Evolutionary conservation across 2,797 vertebrate species (phyloP).

Genomic region (Molothrus ater): DNA sequence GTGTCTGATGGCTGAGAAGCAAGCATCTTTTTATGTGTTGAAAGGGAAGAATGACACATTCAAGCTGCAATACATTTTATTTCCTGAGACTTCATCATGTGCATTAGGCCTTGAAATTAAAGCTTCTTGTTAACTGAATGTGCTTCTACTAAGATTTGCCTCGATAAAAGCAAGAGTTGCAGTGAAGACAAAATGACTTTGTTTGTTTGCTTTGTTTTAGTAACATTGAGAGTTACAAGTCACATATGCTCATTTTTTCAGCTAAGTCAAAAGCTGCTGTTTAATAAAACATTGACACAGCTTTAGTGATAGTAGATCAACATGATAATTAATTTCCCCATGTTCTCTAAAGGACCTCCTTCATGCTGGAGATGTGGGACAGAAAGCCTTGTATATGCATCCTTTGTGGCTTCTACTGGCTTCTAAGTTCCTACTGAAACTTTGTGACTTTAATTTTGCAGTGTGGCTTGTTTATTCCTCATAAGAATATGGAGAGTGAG

Average conservation of each 20-base stretch:
- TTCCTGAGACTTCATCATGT: background rate
- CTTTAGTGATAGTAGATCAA: background rate
- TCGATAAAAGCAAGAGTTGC: background rate
- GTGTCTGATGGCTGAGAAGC: background rate
- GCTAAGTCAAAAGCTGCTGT: background rate
- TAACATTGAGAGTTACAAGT: background rate
- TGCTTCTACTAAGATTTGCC: background rate
- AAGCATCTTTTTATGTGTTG: background rate
- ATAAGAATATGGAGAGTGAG: background rate
- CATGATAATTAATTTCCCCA: background rate
- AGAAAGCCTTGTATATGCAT: background rate
- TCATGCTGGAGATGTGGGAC: background rate
- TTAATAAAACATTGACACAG: background rate
- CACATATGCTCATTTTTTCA: background rate
- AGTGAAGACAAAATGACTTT: background rate
- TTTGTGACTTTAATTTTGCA: background rate
- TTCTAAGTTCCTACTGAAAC: background rate
- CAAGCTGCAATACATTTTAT: background rate
- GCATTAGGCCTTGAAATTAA: constrained; percentile 55
- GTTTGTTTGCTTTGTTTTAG: background rate
- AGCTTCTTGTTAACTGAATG: constrained; percentile 13
- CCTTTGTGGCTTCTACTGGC: background rate
- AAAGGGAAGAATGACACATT: background rate
- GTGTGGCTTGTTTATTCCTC: background rate
- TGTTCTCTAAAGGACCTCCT: background rate